Base-by-base conservation (phyloP, 2,797 vertebrate genomes). In the Manis pentadactyla region DNA sequence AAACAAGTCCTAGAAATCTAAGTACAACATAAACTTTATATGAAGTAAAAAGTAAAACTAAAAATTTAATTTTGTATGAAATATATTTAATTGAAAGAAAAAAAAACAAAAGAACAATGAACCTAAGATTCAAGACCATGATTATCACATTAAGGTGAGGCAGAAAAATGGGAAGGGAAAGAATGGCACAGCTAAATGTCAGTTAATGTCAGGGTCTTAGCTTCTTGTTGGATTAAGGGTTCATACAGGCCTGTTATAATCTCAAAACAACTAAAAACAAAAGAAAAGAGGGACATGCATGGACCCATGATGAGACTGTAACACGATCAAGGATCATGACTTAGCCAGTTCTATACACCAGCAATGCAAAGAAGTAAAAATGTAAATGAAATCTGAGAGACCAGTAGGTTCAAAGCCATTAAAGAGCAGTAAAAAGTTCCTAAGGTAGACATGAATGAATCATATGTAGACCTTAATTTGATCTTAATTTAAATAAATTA, bases 351-450 rank as follows among this genome's bases (percentile, higher is more conserved):
- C 85, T 71, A 10, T 64, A 53, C 4, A 82, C n/a, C 15, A 69
- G 27, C 57, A 15, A 73, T 89, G n/a, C 42, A 88, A 90, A 81
- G 49, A 92, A 91, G 73, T 23, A 61, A 79, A 87, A 91, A 82
- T 55, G 75, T 61, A 94, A 94, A 53, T 34, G 11, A 82, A 94
- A 89, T 87, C 53, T 89, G n/a, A 96, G 78, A 83, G 91, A 42
- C 23, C 5, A 14, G 61, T 23, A 81, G 53, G 46, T 59, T 94
- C 57, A 57, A 21, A 29, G 14, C 25, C 71, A 85, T 51, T 73
- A 78, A 95, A 63, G 66, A 90, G 29, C 39, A 89, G 94, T 63
- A 84, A 78, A 93, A 88, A 89, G 51, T 51, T 84, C 49, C 68
- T 74, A 71, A 39, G 15, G 7, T 39, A 39, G 49, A 83, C 0